A percentile compares a stretch with the other conserved stretches of the same genome.
Evolutionary conservation across 2,888 invertebrate genomes (phyloP).

Genomic region (Blastobasis adustella): DNA sequence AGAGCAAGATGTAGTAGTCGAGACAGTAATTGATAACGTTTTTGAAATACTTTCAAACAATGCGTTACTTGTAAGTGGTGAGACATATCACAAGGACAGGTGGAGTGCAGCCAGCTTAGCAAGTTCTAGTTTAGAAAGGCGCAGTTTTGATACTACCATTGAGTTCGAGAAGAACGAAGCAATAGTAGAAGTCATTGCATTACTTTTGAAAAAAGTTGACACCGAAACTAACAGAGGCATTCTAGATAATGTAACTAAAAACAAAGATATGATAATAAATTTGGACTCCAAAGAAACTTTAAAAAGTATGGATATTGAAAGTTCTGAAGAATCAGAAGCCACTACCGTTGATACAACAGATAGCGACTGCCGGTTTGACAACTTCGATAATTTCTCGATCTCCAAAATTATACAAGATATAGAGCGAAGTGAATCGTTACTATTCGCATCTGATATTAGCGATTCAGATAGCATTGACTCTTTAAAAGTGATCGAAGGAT

Average conservation of each 20-base stretch:
- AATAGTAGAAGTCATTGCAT: slow-evolving; percentile 41
- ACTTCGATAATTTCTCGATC: slow-evolving; percentile 20
- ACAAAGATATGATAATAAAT: slow-evolving; percentile 7
- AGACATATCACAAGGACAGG: slow-evolving; percentile 5
- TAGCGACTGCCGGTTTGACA: slow-evolving; percentile 2
- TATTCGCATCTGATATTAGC: slow-evolving; percentile 35
- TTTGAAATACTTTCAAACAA: slow-evolving; percentile 14
- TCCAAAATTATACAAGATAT: slow-evolving; percentile 44
- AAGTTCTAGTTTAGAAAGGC: slow-evolving; percentile 30
- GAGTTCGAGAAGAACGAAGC: slow-evolving; percentile 62
- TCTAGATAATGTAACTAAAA: slow-evolving; percentile 1
- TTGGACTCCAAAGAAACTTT: slow-evolving; percentile 9
- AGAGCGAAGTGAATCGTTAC: slow-evolving; percentile 40
- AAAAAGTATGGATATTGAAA: neutral
- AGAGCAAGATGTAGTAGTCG: slow-evolving; percentile 7
- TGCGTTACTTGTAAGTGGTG: slow-evolving; percentile 1
- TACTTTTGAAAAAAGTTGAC: slow-evolving; percentile 39
- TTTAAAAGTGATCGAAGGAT: slow-evolving; percentile 45
- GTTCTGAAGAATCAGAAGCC: neutral
- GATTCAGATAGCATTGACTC: slow-evolving; percentile 30
- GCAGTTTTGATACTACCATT: slow-evolving; percentile 52
- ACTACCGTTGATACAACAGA: neutral
- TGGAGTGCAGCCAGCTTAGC: slow-evolving; percentile 29
- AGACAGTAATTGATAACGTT: slow-evolving; percentile 13
- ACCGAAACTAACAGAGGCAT: too few relatives aligned